A percentile compares a stretch with the other conserved stretches of the same genome.
Conservation (phyloP, 2,113 vertebrate species). For the Leucopsar rothschildi region DNA sequence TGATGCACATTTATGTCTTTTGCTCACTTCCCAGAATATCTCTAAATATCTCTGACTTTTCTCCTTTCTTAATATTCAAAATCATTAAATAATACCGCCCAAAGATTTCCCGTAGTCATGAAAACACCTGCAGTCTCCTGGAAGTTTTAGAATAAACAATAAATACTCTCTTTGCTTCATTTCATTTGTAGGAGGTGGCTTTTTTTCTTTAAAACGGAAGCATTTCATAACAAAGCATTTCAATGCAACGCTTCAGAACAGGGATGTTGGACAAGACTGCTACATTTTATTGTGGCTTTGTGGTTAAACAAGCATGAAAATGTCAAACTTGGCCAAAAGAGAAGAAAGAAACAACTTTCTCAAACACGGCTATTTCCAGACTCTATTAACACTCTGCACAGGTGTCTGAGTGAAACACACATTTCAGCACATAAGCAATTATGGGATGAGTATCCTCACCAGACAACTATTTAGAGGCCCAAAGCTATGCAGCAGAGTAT, state of each 20-base stretch:
- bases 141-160: background rate
- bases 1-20: background rate
- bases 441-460: background rate
- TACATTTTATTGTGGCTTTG: conserved; percentile 41
- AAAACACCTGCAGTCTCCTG: background rate
- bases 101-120: background rate
- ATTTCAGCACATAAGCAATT: background rate
- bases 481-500: background rate
- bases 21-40: background rate
- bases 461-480: background rate
- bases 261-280: conserved; percentile 14
- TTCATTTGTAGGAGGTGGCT: background rate
- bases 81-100: background rate
- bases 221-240: conserved; percentile 15
- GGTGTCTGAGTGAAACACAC: background rate
- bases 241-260: background rate
- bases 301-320: conserved; percentile 42
- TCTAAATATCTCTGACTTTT: background rate
- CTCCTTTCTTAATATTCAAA: background rate
- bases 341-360: conserved; percentile 22
- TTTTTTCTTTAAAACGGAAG: background rate
- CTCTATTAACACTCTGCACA: background rate
- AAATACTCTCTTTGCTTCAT: background rate
- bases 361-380: conserved; percentile 1
- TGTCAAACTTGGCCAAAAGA: background rate